Conservation (phyloP, 2,113 vertebrate species). For the Corynorhinus townsendii region DNA sequence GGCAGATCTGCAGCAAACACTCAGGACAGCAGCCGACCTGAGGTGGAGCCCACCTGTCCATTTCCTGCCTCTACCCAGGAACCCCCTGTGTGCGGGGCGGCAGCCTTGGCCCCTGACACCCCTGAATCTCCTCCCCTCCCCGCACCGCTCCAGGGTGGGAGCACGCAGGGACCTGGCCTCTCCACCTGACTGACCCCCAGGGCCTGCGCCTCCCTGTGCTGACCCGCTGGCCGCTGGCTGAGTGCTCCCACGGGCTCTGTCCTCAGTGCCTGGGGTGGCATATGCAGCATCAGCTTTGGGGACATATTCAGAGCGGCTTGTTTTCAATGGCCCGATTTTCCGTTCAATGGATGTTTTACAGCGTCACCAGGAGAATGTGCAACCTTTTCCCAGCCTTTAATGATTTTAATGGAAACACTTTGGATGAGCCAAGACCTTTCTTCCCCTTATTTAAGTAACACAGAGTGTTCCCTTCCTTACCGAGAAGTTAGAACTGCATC, state of each 20-base stretch:
- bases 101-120: slow-evolving; percentile 54
- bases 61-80: slow-evolving; percentile 63
- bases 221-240: background rate
- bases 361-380: background rate
- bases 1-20: slow-evolving; percentile 84
- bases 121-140: slow-evolving; percentile 48
- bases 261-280: background rate
- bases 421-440: background rate
- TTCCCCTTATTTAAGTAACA: background rate
- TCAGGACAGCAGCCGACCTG: slow-evolving; percentile 69
- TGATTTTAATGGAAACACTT: background rate
- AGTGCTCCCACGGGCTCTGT: background rate
- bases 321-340: background rate
- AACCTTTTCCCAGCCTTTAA: background rate
- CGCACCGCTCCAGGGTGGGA: background rate
- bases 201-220: no score
- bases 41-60: slow-evolving; percentile 61
- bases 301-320: background rate
- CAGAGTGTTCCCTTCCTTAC: background rate
- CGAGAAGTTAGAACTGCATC: background rate
- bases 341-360: background rate
- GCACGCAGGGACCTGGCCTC: slow-evolving; percentile 68
- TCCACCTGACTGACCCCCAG: slow-evolving; percentile 57
- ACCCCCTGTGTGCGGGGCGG: background rate
- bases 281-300: background rate